Percentiles rank a stretch among this genome's conserved stretches.
phyloP scores from a whole-genome alignment of 1,140 invertebrate species.

The Harpegnathos saltator region DNA sequence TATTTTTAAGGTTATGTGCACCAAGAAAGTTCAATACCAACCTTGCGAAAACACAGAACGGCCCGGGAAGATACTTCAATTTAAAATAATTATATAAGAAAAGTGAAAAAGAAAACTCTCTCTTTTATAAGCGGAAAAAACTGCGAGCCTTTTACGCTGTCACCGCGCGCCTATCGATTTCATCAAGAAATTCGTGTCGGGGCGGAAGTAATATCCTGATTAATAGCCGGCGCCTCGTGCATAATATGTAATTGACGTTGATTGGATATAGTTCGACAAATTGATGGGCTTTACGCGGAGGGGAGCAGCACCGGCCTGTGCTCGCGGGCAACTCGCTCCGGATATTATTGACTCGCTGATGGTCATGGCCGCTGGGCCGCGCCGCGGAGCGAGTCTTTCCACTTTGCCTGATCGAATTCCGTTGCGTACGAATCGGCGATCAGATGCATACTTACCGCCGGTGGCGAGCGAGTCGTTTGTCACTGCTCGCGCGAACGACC shows the following conservation, averaged over 20 bases:
- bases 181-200: conserved; percentile 28
- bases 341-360: conserved; percentile 66
- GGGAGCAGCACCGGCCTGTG: conserved; percentile 1
- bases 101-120: too few relatives aligned
- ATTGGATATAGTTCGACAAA: conserved; percentile 58
- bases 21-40: too few relatives aligned
- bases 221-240: conserved; percentile 31
- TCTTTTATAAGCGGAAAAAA: too few relatives aligned
- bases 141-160: too few relatives aligned
- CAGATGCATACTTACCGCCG: background rate
- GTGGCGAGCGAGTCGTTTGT: background rate
- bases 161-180: conserved; percentile 6
- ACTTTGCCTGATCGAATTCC: conserved; percentile 18
- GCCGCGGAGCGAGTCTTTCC: conserved; percentile 34
- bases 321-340: conserved; percentile 52
- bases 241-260: conserved; percentile 58
- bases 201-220: conserved; percentile 49
- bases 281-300: conserved; percentile 47
- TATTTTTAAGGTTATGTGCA: too few relatives aligned
- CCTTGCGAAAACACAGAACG: too few relatives aligned
- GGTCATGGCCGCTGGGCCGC: conserved; percentile 51
- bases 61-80: too few relatives aligned
- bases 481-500: background rate
- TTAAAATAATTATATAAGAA: too few relatives aligned
- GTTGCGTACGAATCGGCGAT: conserved; percentile 22